Evolutionary conservation across 1,140 invertebrate species (phyloP).

Genomic region (Alviniconcha marisindica): DNA sequence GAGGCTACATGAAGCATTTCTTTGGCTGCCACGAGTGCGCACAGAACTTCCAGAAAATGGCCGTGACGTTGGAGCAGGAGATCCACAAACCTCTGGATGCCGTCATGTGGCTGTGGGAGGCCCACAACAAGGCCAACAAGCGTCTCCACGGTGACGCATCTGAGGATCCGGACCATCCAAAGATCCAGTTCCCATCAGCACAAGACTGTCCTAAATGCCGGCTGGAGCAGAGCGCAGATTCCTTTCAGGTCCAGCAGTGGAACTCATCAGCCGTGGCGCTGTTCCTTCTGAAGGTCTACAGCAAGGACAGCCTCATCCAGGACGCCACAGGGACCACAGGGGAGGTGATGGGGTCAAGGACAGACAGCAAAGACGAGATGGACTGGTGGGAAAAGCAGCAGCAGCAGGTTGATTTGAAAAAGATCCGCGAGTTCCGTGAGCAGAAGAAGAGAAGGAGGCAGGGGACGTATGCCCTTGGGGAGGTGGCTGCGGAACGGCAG

Average conservation of each 20-base stretch:
- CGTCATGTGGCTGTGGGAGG: slow-evolving; percentile 95
- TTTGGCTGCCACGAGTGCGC: slow-evolving; percentile 96
- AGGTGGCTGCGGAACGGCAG: background rate
- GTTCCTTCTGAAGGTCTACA: slow-evolving; percentile 87
- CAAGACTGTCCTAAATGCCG: slow-evolving; percentile 85
- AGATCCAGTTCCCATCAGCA: slow-evolving; percentile 91
- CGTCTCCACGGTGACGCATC: slow-evolving; percentile 89
- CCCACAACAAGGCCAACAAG: slow-evolving; percentile 92
- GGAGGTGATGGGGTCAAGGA: slow-evolving; percentile 13
- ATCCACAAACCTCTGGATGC: slow-evolving; percentile 84
- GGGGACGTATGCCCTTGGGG: background rate
- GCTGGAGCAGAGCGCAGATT: background rate
- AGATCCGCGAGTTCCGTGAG: slow-evolving; percentile 41
- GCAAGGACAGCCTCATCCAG: slow-evolving; percentile 53
- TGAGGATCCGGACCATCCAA: slow-evolving; percentile 93
- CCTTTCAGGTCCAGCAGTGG: slow-evolving; percentile 79
- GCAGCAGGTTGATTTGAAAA: slow-evolving; percentile 60
- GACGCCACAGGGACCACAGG: background rate
- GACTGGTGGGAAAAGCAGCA: slow-evolving; percentile 71
- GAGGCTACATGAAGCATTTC: slow-evolving; percentile 93
- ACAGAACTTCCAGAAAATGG: slow-evolving; percentile 86
- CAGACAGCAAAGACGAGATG: slow-evolving; percentile 42
- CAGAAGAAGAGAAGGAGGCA: background rate
- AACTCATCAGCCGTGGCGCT: slow-evolving; percentile 83
- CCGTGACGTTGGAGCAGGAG: slow-evolving; percentile 81